These are phyloP conservation scores for Origma solitaria DNA, from an alignment of 2,113 vertebrate genomes.

Conservation along the genomic window DNA sequence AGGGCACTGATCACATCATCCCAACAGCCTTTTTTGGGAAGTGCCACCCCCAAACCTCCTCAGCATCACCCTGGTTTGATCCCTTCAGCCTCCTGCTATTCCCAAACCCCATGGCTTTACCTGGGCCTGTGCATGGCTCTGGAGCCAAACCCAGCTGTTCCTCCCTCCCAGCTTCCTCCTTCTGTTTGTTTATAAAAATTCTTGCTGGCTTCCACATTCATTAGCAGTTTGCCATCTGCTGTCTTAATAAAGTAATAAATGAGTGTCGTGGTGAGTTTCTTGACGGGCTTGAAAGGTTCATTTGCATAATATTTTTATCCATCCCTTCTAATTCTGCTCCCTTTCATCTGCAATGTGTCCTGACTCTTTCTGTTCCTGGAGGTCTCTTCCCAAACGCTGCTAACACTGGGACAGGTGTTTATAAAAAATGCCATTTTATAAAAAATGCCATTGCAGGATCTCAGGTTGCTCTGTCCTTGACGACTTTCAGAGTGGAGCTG, in stretches of 20 bases:
- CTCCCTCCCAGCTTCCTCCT: background rate
- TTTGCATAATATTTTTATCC: constrained; percentile 54
- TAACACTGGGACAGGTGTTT: background rate
- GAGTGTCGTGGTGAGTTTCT: constrained; percentile 16
- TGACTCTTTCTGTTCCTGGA: background rate
- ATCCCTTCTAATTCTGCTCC: background rate
- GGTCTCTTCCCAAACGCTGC: background rate
- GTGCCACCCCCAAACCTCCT: background rate
- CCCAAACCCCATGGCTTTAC: background rate
- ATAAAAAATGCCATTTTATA: background rate
- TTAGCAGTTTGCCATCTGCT: constrained; percentile 69
- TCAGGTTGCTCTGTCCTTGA: background rate
- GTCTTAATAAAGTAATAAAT: constrained; percentile 67
- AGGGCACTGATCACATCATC: background rate
- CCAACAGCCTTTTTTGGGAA: background rate
- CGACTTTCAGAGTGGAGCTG: background rate
- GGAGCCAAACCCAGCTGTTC: background rate
- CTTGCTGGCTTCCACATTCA: constrained; percentile 43
- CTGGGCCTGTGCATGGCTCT: background rate
- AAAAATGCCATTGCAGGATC: background rate
- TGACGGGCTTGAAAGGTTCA: constrained; percentile 29
- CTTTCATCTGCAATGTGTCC: background rate
- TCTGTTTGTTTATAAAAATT: constrained; percentile 12
- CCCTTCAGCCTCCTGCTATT: background rate
- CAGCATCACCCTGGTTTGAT: background rate